Percentiles rank a stretch among this genome's conserved stretches.
Conservation (phyloP, 64 coral and sea anemone genomes). For the Porites lutea region DNA sequence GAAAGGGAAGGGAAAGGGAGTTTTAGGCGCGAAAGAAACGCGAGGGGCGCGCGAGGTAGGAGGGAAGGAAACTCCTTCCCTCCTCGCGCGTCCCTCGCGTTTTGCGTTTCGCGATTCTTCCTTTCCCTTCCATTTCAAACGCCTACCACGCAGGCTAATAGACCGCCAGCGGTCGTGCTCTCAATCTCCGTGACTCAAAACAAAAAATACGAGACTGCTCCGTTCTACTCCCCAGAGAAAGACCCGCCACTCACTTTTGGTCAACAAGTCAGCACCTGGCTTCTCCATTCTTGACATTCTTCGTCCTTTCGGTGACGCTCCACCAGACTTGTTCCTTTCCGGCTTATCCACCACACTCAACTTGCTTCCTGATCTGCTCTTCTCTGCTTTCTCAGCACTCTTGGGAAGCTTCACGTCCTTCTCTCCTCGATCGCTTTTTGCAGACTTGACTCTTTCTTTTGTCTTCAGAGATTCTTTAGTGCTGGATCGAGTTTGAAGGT, state of each 20-base stretch:
- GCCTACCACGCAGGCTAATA: no score
- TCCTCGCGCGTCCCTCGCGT: no score
- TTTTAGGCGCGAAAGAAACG: no score
- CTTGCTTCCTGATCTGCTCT: constrained; percentile 69
- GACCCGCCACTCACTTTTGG: constrained; percentile 61
- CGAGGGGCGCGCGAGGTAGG: no score
- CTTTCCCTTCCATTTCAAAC: no score
- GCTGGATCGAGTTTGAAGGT: constrained; percentile 28
- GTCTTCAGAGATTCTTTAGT: constrained; percentile 67
- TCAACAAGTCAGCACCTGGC: constrained; percentile 29
- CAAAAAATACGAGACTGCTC: no score
- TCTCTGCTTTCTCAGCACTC: constrained; percentile 54
- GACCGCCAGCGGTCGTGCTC: no score
- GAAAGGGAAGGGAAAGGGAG: no score
- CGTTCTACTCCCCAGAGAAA: not conserved
- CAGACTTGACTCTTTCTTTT: constrained; percentile 77
- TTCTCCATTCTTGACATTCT: constrained; percentile 84
- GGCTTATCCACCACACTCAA: constrained; percentile 74
- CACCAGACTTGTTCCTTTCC: constrained; percentile 72
- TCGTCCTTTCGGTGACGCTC: constrained; percentile 31
- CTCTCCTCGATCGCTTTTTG: constrained; percentile 70
- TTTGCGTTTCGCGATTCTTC: no score
- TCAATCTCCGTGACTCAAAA: no score
- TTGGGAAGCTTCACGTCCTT: constrained; percentile 55
- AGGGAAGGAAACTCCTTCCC: no score